phyloP scores from a whole-genome alignment of 2,797 vertebrate species.

The Ataeniobius toweri region DNA sequence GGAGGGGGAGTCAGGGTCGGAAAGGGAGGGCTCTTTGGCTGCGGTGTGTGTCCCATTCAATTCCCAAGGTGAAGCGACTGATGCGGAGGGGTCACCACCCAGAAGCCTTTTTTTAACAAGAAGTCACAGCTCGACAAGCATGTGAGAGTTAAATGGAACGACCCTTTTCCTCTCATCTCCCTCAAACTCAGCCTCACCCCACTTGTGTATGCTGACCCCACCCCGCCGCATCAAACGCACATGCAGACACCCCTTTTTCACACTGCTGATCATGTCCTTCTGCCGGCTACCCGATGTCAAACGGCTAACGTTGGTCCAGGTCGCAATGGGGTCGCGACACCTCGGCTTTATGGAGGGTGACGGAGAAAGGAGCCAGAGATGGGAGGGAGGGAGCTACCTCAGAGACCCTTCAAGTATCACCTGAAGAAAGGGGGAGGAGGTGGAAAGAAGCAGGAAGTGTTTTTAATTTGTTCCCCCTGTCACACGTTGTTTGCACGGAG shows the following conservation, averaged over 20 bases:
- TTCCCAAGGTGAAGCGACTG: slow-evolving; percentile 76
- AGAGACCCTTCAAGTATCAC: slow-evolving; percentile 68
- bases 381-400: slow-evolving; percentile 45
- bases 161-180: slow-evolving; percentile 74
- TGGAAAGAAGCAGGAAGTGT: slow-evolving; percentile 50
- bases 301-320: slow-evolving; percentile 41
- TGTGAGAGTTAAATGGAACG: slow-evolving; percentile 64
- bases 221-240: slow-evolving; percentile 38
- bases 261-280: slow-evolving; percentile 48
- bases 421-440: slow-evolving; percentile 60
- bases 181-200: slow-evolving; percentile 72
- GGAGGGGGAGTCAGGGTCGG: slow-evolving; percentile 57
- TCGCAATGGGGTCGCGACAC: slow-evolving; percentile 40
- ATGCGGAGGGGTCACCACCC: slow-evolving; percentile 68
- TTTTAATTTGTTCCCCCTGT: slow-evolving; percentile 78
- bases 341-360: slow-evolving; percentile 15
- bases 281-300: slow-evolving; percentile 48
- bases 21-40: slow-evolving; percentile 44
- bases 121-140: slow-evolving; percentile 68
- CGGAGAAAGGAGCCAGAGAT: slow-evolving; percentile 8
- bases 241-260: slow-evolving; percentile 62
- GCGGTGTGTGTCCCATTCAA: slow-evolving; percentile 72
- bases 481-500: slow-evolving; percentile 78
- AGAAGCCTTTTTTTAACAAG: slow-evolving; percentile 62
- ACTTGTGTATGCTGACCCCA: slow-evolving; percentile 60